phyloP scores from a whole-genome alignment of 2,113 vertebrate species.

The Melierax canorus region DNA sequence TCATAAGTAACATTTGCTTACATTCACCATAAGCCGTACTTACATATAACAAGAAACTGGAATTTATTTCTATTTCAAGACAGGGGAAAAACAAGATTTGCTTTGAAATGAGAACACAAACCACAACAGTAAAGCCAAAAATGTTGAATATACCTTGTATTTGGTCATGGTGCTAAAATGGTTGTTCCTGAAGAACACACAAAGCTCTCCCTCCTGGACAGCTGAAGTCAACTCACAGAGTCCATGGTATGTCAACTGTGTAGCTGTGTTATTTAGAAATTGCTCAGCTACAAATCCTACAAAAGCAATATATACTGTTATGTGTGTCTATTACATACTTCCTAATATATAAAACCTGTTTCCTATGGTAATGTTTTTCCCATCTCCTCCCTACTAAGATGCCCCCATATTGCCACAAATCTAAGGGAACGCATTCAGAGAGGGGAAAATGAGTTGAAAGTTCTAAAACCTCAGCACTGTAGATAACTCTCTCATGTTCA shows the following conservation, averaged over 20 bases:
- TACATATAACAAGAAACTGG: not conserved
- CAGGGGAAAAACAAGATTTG: not conserved
- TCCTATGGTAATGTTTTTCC: not conserved
- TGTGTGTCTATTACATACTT: not conserved
- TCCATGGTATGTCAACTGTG: conserved; percentile 96
- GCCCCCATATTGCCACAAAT: not conserved
- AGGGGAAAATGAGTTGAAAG: accelerated
- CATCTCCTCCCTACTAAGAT: not conserved
- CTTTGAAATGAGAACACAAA: not conserved
- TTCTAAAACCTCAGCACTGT: not conserved
- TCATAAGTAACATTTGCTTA: not conserved
- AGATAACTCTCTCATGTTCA: not conserved
- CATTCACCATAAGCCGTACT: not conserved
- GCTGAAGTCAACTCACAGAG: conserved; percentile 95
- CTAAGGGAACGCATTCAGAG: not conserved
- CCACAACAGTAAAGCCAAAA: not conserved
- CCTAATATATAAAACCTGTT: not conserved
- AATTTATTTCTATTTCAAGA: not conserved
- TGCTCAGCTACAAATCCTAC: conserved; percentile 95
- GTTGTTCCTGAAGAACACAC: conserved; percentile 99
- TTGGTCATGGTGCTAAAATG: conserved; percentile 99
- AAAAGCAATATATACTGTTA: conserved; percentile 55
- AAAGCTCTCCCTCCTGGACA: conserved; percentile 96
- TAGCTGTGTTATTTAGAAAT: conserved; percentile 94
- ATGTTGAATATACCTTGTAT: conserved; percentile 82